A percentile compares a stretch with the other conserved stretches of the same genome.
Conservation (phyloP, 2,888 invertebrate species). For the Thereva nobilitata region DNA sequence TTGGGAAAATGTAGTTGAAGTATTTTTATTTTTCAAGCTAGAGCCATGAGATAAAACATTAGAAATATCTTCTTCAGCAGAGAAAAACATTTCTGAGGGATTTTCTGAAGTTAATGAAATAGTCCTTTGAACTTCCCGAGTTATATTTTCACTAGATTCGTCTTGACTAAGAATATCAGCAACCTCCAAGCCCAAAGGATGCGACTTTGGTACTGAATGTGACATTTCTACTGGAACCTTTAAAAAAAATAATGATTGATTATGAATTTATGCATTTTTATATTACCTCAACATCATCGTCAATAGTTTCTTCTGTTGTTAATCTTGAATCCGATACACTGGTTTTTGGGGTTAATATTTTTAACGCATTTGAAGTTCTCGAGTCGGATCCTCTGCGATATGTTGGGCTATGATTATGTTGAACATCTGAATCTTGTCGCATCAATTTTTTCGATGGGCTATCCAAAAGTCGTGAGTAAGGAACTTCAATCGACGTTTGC, state of each 20-base stretch:
- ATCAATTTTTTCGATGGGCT: slow-evolving; percentile 59
- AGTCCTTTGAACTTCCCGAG: slow-evolving; percentile 68
- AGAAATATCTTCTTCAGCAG: slow-evolving; percentile 84
- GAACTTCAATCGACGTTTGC: slow-evolving; percentile 63
- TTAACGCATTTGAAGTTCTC: slow-evolving; percentile 47
- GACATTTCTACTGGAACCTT: slow-evolving; percentile 58
- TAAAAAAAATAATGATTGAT: slow-evolving; percentile 7
- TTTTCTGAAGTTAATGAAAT: slow-evolving; percentile 88
- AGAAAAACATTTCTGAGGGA: slow-evolving; percentile 89
- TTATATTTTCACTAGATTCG: slow-evolving; percentile 50
- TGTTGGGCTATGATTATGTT: slow-evolving; percentile 73
- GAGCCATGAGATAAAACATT: slow-evolving; percentile 55
- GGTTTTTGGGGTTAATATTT: slow-evolving; percentile 73
- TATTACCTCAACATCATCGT: slow-evolving; percentile 60
- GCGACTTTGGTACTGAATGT: slow-evolving; percentile 58
- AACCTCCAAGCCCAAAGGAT: slow-evolving; percentile 57
- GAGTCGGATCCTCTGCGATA: slow-evolving; percentile 63
- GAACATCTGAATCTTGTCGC: slow-evolving; percentile 58
- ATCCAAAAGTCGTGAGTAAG: slow-evolving; percentile 79
- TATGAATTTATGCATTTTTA: too few species aligned
- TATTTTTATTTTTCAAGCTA: slow-evolving; percentile 39
- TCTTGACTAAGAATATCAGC: slow-evolving; percentile 52
- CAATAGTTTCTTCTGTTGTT: slow-evolving; percentile 74
- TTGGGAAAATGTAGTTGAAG: slow-evolving; percentile 30
- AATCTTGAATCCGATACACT: slow-evolving; percentile 85